Percentiles rank a stretch among this genome's conserved stretches.
Evolutionary conservation across 2,888 invertebrate genomes (phyloP).

Genomic region (Resseliella maxima): DNA sequence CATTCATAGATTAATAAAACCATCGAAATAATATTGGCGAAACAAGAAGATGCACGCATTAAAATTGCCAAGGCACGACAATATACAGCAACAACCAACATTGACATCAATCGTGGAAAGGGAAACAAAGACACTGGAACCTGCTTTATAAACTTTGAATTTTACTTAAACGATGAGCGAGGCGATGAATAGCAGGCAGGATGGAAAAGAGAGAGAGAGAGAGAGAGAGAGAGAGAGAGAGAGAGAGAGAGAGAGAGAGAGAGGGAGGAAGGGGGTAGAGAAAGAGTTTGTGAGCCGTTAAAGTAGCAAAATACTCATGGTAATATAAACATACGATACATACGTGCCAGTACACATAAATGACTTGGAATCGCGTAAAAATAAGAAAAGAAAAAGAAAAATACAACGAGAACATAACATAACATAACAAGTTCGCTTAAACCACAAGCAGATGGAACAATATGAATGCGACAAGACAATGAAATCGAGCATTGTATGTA

Average conservation of each 20-base stretch:
- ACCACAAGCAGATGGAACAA: neutral
- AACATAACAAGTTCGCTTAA: too few species aligned
- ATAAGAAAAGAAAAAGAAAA: neutral
- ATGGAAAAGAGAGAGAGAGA: neutral
- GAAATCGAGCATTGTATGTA: neutral
- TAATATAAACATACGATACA: slow-evolving; percentile 27
- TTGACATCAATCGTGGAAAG: too few species aligned
- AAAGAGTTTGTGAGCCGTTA: neutral
- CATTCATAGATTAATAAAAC: neutral
- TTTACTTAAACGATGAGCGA: neutral
- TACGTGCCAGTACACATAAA: neutral
- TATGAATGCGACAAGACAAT: neutral
- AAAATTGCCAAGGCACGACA: too few species aligned
- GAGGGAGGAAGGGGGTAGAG: neutral
- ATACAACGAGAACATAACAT: neutral
- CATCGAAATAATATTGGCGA: neutral
- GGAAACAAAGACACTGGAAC: too few species aligned
- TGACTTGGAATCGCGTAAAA: neutral
- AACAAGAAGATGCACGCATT: too few species aligned
- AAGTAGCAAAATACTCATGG: neutral
- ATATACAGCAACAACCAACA: too few species aligned
- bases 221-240: neutral
- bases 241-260: neutral
- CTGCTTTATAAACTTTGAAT: neutral
- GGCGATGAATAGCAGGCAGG: too few species aligned